Conservation (phyloP, 2,797 vertebrate genomes). For the Tapirus indicus region DNA sequence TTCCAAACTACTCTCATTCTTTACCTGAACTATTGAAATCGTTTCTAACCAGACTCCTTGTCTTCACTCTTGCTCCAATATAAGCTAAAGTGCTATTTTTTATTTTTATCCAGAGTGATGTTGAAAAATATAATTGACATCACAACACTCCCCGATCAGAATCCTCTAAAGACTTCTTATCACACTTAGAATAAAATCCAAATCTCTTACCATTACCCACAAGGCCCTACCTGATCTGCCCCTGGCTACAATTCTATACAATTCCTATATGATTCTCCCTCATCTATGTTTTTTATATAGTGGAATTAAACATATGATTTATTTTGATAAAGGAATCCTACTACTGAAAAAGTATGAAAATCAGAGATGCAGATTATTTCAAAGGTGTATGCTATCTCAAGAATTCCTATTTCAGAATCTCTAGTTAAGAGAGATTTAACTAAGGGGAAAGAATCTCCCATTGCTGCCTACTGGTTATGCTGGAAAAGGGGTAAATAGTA, state of each 20-base stretch:
- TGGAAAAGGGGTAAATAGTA: background rate
- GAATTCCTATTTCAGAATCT: constrained; percentile 47
- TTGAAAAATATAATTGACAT: background rate
- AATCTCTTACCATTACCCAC: background rate
- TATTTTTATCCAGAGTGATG: constrained; percentile 18
- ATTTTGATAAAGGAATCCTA: background rate
- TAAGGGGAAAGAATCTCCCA: background rate
- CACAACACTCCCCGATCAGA: background rate
- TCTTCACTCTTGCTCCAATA: constrained; percentile 4
- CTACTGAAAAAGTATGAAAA: background rate
- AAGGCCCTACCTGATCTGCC: background rate
- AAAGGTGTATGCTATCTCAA: background rate
- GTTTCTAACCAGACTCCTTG: background rate
- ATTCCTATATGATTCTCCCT: background rate
- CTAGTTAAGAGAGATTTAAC: background rate
- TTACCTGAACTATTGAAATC: background rate
- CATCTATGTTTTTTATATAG: background rate
- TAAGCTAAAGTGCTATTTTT: background rate
- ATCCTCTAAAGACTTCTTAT: background rate
- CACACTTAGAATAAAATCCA: background rate
- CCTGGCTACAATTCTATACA: no score
- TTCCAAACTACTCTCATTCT: background rate
- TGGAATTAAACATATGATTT: constrained; percentile 21
- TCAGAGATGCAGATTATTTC: constrained; percentile 15
- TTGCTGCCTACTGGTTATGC: background rate